A percentile compares a stretch with the other conserved stretches of the same genome.
phyloP scores from a whole-genome alignment of 2,113 vertebrate species.

The Chamaetylas fuelleborni region DNA sequence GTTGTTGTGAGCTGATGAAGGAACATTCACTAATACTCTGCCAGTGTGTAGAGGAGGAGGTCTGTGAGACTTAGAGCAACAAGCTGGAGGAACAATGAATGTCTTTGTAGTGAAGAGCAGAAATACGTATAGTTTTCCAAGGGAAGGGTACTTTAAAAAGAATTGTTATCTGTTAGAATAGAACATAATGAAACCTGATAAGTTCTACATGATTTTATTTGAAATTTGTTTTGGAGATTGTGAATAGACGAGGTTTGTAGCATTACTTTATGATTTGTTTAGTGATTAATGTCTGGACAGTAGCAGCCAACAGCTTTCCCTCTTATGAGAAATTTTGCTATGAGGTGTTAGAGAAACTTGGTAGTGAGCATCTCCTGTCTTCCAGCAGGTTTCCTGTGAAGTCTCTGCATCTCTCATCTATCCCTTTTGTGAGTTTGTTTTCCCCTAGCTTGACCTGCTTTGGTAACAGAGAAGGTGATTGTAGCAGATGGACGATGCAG shows the following conservation, averaged over 20 bases:
- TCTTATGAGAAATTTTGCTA: neutral
- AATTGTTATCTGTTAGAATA: neutral
- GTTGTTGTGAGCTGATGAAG: conserved; percentile 14
- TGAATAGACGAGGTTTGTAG: neutral
- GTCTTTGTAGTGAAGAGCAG: conserved; percentile 29
- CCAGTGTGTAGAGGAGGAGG: neutral
- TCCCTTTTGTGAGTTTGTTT: neutral
- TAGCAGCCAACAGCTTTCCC: neutral
- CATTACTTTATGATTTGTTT: neutral
- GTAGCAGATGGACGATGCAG: neutral
- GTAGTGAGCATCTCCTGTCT: neutral
- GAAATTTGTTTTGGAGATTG: neutral
- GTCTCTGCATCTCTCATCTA: neutral
- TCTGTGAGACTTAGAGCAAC: conserved; percentile 6
- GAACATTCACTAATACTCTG: conserved; percentile 26
- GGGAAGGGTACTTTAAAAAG: neutral
- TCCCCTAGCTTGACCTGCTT: neutral
- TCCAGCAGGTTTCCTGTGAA: neutral
- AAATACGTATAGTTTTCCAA: neutral
- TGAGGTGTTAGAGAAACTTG: neutral
- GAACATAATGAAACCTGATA: neutral
- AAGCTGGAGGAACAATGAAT: conserved; percentile 16
- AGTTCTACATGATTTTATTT: neutral
- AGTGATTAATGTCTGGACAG: neutral
- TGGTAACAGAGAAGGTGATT: neutral